These are phyloP conservation scores for Onchidella celtica DNA, from an alignment of 2,888 invertebrate genomes.

Conservation along the genomic window DNA sequence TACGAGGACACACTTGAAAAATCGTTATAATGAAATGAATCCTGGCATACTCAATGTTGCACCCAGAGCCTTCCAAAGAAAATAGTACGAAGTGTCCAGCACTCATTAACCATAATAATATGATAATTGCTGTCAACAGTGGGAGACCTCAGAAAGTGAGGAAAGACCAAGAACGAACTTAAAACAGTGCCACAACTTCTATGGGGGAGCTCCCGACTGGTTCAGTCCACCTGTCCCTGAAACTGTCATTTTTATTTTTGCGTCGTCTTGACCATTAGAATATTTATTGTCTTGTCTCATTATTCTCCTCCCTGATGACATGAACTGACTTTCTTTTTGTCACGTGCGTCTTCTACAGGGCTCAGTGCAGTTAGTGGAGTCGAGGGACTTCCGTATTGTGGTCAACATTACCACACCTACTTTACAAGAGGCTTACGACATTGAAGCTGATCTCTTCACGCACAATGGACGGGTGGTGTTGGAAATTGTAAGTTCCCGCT, in stretches of 20 bases:
- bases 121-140: too few species aligned
- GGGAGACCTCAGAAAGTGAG: too few species aligned
- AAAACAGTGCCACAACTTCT: too few species aligned
- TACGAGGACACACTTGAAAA: too few species aligned
- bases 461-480: constrained; percentile 70
- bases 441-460: constrained; percentile 67
- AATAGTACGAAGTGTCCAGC: too few species aligned
- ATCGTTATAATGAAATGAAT: too few species aligned
- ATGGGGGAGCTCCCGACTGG: too few species aligned
- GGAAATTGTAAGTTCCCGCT: constrained; percentile 70
- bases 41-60: too few species aligned
- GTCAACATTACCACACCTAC: constrained; percentile 73
- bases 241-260: not conserved
- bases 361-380: constrained; percentile 71
- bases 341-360: constrained; percentile 62
- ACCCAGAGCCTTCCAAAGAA: too few species aligned
- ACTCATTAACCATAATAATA: too few species aligned
- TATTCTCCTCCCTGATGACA: not conserved
- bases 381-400: constrained; percentile 73
- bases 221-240: too few species aligned
- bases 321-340: not conserved
- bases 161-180: too few species aligned
- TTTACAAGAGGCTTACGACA: constrained; percentile 71
- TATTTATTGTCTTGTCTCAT: not conserved
- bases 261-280: not conserved